phyloP scores from a whole-genome alignment of 2,888 invertebrate genomes.

The Volucella zonaria region DNA sequence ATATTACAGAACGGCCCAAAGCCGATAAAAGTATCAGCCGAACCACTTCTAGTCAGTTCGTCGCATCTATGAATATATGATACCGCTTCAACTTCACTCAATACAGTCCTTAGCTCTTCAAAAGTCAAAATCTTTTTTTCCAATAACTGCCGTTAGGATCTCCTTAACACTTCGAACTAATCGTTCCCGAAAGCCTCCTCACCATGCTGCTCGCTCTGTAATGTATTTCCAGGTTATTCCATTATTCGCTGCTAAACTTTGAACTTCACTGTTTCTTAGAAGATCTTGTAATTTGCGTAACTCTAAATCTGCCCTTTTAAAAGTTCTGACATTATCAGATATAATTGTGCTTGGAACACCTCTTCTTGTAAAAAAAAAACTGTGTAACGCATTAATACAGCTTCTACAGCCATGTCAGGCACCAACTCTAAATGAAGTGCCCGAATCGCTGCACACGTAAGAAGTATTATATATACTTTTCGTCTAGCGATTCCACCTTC shows the following conservation, averaged over 20 bases:
- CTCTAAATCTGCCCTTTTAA: constrained; percentile 49
- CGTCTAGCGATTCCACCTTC: too few relatives aligned
- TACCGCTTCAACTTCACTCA: too few relatives aligned
- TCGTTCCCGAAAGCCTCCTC: constrained; percentile 63
- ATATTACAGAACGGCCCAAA: too few relatives aligned
- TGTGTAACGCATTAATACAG: too few relatives aligned
- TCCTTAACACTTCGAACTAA: constrained; percentile 53
- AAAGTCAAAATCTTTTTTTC: neutral
- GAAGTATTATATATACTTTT: constrained; percentile 55
- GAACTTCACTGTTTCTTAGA: constrained; percentile 37
- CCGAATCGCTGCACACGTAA: constrained; percentile 66
- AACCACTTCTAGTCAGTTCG: too few relatives aligned
- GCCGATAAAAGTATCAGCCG: too few relatives aligned
- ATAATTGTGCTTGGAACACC: too few relatives aligned
- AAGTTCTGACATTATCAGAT: too few relatives aligned
- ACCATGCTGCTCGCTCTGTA: constrained; percentile 60
- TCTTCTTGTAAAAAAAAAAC: too few relatives aligned
- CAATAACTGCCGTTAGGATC: constrained; percentile 51
- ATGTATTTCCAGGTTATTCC: constrained; percentile 60
- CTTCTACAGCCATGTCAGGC: neutral
- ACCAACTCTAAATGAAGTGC: too few relatives aligned
- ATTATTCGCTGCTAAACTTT: constrained; percentile 42
- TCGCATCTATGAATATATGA: too few relatives aligned
- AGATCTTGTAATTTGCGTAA: constrained; percentile 41
- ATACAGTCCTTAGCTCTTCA: too few relatives aligned